phyloP scores from a whole-genome alignment of 1,140 invertebrate species.

The Chrysopa pallens region DNA sequence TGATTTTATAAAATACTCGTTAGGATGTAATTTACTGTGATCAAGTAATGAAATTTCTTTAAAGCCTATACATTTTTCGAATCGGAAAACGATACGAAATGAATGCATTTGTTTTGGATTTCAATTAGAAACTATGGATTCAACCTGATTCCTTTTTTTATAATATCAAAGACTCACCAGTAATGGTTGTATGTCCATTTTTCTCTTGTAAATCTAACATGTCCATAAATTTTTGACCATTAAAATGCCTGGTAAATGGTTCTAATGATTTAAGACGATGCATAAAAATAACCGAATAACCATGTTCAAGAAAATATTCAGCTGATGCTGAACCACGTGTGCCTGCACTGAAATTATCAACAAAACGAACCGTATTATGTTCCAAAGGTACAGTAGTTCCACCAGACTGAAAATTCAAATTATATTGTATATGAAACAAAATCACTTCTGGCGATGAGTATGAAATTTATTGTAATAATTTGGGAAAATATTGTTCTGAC shows the following conservation, averaged over 20 bases:
- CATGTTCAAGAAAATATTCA: conserved; percentile 82
- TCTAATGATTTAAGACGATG: conserved; percentile 66
- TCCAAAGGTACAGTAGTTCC: conserved; percentile 94
- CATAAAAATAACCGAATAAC: conserved; percentile 65
- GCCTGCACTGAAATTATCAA: conserved; percentile 97
- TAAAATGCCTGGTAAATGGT: conserved; percentile 78
- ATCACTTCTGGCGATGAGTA: too few species aligned
- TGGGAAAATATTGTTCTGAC: too few species aligned
- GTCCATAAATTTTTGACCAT: conserved; percentile 60
- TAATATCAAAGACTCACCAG: conserved; percentile 20
- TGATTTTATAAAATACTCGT: too few species aligned
- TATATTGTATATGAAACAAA: too few species aligned
- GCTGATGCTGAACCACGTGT: conserved; percentile 84
- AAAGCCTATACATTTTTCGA: too few species aligned
- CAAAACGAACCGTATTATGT: conserved; percentile 90
- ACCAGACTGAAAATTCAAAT: conserved; percentile 71
- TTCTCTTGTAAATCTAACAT: conserved; percentile 47
- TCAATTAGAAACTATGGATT: too few species aligned
- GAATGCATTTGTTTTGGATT: too few species aligned
- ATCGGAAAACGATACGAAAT: too few species aligned
- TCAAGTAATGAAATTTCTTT: too few species aligned
- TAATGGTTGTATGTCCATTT: conserved; percentile 37
- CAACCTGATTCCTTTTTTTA: too few species aligned
- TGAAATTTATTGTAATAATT: too few species aligned
- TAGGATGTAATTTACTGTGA: too few species aligned